Conservation (phyloP, 2,113 vertebrate genomes). For the Oceanodroma tethys region DNA sequence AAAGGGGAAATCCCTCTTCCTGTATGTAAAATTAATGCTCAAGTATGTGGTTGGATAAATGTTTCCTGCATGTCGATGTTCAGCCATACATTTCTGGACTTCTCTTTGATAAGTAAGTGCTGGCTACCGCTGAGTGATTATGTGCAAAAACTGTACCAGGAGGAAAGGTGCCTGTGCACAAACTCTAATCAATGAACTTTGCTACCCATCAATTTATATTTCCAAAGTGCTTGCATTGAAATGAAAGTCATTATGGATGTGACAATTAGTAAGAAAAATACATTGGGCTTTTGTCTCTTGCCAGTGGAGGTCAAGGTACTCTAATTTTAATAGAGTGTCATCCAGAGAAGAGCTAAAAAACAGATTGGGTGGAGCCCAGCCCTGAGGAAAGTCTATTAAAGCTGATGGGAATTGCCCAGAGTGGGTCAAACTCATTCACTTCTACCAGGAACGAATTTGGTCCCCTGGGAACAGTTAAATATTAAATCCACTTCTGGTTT, state of each 20-base stretch:
- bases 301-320: slow-evolving; percentile 5
- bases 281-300: neutral
- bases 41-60: slow-evolving; percentile 19
- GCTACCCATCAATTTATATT: slow-evolving; percentile 14
- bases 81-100: neutral
- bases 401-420: slow-evolving; percentile 16
- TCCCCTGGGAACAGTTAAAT: neutral
- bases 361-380: neutral
- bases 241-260: slow-evolving; percentile 2
- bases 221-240: neutral
- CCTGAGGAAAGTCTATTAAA: neutral
- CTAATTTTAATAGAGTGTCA: slow-evolving; percentile 5
- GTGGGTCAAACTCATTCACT: slow-evolving; percentile 17
- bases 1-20: slow-evolving; percentile 56
- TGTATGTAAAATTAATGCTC: slow-evolving; percentile 52
- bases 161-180: neutral
- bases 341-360: neutral
- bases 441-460: neutral
- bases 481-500: slow-evolving; percentile 58
- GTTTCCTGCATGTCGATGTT: neutral
- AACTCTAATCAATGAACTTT: slow-evolving; percentile 40
- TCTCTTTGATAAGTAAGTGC: slow-evolving; percentile 3
- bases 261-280: slow-evolving; percentile 41
- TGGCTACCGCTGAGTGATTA: neutral
- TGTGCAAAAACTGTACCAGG: neutral